These are phyloP conservation scores for Neogale vison DNA, from an alignment of 2,113 vertebrate species.

Conservation along the genomic window DNA sequence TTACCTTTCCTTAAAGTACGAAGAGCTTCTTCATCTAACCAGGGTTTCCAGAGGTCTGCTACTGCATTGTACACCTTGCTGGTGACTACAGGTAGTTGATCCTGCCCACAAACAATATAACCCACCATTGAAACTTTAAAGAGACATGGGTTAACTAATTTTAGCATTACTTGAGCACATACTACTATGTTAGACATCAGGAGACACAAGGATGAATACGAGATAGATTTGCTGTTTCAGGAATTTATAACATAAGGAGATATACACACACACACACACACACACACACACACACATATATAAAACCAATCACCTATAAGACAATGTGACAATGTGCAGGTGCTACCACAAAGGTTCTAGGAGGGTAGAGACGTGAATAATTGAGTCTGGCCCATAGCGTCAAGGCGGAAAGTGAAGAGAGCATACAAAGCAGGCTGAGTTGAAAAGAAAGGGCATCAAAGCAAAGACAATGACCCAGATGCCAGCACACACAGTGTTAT, in stretches of 20 bases:
- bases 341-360: background rate
- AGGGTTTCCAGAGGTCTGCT: conserved; percentile 92
- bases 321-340: background rate
- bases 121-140: conserved; percentile 14
- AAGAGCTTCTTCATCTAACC: conserved; percentile 91
- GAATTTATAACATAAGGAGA: background rate
- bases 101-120: conserved; percentile 84
- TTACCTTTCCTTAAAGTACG: conserved; percentile 92
- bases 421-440: background rate
- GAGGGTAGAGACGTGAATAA: background rate
- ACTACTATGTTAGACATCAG: background rate
- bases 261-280: too few species aligned
- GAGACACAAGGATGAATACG: background rate
- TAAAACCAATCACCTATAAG: background rate
- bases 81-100: conserved; percentile 89
- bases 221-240: background rate
- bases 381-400: background rate
- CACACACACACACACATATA: too few species aligned
- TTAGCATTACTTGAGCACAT: background rate
- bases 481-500: background rate
- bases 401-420: background rate
- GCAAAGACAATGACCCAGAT: background rate
- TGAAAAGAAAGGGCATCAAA: background rate
- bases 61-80: conserved; percentile 92
- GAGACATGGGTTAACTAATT: background rate